A percentile compares a stretch with the other conserved stretches of the same genome.
phyloP scores from a whole-genome alignment of 2,113 vertebrate genomes.

The Fulmarus glacialis region DNA sequence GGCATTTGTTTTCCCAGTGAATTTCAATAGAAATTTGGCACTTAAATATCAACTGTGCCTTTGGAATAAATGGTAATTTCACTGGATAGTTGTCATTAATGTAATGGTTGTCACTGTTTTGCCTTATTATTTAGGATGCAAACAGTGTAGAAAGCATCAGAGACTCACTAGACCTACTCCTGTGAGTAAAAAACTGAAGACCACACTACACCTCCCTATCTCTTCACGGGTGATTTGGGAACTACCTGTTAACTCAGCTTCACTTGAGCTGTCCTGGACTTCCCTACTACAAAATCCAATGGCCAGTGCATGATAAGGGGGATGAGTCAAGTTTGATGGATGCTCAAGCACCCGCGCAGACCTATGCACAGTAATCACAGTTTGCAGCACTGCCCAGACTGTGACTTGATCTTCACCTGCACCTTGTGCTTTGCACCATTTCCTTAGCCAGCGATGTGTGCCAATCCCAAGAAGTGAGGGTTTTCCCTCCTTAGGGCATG shows the following conservation, averaged over 20 bases:
- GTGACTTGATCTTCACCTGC: background rate
- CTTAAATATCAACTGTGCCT: background rate
- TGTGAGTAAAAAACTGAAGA: background rate
- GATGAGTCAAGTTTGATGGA: background rate
- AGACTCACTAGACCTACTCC: background rate
- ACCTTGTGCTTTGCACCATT: background rate
- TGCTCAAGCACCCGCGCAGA: rapidly evolving
- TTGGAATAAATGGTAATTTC: background rate
- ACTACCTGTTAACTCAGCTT: background rate
- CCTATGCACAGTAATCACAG: background rate
- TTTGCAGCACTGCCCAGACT: background rate
- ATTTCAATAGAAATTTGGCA: background rate
- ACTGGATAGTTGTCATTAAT: background rate
- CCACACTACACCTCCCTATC: background rate
- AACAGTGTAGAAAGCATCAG: background rate
- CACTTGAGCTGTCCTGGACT: background rate
- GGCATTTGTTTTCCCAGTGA: background rate
- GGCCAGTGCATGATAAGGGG: background rate
- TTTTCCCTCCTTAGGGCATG: background rate
- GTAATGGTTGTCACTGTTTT: background rate
- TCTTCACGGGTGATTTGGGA: background rate
- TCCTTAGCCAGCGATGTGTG: background rate
- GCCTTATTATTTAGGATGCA: background rate
- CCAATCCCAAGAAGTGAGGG: background rate
- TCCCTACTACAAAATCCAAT: background rate